Conservation (phyloP, 2,888 invertebrate species). For the Pseudococcus viburni region DNA sequence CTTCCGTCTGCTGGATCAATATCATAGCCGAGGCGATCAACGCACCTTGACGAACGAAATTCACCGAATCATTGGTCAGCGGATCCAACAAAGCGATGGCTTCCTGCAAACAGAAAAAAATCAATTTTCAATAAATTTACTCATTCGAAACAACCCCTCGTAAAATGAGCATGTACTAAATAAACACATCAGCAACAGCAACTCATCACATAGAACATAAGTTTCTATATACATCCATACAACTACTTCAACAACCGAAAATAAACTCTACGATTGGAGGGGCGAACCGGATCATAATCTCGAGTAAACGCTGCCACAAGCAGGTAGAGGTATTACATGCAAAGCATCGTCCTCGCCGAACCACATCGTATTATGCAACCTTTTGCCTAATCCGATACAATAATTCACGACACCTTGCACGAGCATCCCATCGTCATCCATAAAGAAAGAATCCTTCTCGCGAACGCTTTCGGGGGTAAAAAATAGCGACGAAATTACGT, state of each 20-base stretch:
- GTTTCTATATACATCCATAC: no score
- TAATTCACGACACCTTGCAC: background rate
- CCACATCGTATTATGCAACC: background rate
- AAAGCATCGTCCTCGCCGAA: background rate
- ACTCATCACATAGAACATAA: no score
- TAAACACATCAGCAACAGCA: no score
- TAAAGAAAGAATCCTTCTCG: background rate
- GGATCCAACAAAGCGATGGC: slow-evolving; percentile 96
- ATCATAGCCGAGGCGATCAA: slow-evolving; percentile 98
- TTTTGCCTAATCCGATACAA: background rate
- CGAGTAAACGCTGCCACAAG: background rate
- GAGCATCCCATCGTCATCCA: no score
- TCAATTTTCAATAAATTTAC: no score
- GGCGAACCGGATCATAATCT: background rate
- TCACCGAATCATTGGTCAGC: slow-evolving; percentile 98
- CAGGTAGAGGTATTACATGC: background rate
- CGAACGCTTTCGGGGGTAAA: background rate
- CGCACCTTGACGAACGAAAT: slow-evolving; percentile 98
- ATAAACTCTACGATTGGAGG: no score
- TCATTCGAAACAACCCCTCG: no score
- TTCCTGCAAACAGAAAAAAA: slow-evolving; percentile 76
- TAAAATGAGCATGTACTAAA: no score
- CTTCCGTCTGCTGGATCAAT: slow-evolving; percentile 96
- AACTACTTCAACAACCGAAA: no score
- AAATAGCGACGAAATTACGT: background rate